phyloP scores from a whole-genome alignment of 1,140 invertebrate species.

The Conus betulinus region DNA sequence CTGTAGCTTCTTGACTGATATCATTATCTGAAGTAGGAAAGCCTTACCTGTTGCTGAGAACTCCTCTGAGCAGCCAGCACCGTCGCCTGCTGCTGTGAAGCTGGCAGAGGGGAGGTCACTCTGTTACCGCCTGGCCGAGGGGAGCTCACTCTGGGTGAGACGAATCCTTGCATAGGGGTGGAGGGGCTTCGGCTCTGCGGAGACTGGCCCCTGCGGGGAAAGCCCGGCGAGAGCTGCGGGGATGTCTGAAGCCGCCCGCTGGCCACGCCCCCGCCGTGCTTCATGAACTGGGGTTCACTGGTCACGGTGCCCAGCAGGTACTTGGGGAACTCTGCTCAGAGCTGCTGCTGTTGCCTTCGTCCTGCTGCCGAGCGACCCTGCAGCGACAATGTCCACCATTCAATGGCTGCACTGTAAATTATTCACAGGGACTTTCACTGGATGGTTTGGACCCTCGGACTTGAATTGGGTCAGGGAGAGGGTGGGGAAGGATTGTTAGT shows the following conservation, averaged over 20 bases:
- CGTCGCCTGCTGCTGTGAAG: constrained; percentile 43
- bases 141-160: constrained; percentile 36
- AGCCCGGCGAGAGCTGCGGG: constrained; percentile 22
- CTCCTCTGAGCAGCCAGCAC: constrained; percentile 26
- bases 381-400: neutral
- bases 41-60: constrained; percentile 44
- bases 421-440: no score
- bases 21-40: no score
- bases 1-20: no score
- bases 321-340: constrained; percentile 50
- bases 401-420: no score
- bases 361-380: neutral
- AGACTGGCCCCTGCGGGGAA: constrained; percentile 31
- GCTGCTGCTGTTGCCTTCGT: constrained; percentile 2
- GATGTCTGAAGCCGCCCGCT: constrained; percentile 26
- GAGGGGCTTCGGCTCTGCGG: neutral
- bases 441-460: no score
- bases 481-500: no score
- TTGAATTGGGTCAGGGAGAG: no score
- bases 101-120: constrained; percentile 37
- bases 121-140: constrained; percentile 31
- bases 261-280: constrained; percentile 36
- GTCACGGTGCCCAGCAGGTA: constrained; percentile 65
- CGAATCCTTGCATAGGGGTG: constrained; percentile 26
- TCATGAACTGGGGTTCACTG: constrained; percentile 63